Percentiles rank a stretch among this genome's conserved stretches.
phyloP scores from a whole-genome alignment of 2,113 vertebrate genomes.

The Pelecanoides urinatrix region DNA sequence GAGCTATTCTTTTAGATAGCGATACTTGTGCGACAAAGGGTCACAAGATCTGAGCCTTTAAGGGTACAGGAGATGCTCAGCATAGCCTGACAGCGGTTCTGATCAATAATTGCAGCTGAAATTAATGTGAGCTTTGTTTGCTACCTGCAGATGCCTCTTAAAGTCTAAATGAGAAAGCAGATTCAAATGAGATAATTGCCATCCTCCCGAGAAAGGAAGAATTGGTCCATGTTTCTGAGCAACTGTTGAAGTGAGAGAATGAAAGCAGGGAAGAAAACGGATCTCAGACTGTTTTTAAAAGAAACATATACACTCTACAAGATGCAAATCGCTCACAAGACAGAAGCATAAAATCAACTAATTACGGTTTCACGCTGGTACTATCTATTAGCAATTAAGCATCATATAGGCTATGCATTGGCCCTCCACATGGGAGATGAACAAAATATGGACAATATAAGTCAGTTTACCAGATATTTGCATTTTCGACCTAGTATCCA shows the following conservation, averaged over 20 bases:
- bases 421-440: background rate
- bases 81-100: background rate
- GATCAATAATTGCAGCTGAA: background rate
- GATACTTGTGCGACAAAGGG: background rate
- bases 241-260: background rate
- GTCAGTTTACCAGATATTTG: background rate
- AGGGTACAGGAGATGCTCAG: background rate
- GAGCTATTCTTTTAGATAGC: background rate
- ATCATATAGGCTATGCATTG: background rate
- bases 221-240: background rate
- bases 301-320: background rate
- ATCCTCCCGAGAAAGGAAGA: background rate
- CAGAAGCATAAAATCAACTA: background rate
- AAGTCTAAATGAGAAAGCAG: background rate
- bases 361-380: background rate
- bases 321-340: background rate
- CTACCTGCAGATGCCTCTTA: background rate
- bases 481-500: background rate
- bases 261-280: background rate
- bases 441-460: background rate
- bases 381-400: background rate
- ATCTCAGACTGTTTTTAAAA: background rate
- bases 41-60: background rate
- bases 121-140: background rate
- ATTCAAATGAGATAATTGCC: background rate